Percentiles rank a stretch among this genome's conserved stretches.
Conservation (phyloP, 2,113 vertebrate genomes). For the Actenoides hombroni region DNA sequence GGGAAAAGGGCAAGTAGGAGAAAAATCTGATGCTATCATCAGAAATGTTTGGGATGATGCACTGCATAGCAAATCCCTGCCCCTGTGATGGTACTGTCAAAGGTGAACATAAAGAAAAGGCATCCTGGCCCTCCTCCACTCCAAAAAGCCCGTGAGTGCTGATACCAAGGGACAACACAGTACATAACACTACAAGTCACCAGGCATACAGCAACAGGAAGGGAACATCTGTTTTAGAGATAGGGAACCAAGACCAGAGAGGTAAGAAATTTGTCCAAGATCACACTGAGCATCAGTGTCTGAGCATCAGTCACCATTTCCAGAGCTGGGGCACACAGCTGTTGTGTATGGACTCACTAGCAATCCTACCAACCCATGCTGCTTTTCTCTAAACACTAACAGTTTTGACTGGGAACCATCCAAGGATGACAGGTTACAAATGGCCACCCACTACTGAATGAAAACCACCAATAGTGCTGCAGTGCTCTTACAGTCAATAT, state of each 20-base stretch:
- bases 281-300: background rate
- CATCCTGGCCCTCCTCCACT: background rate
- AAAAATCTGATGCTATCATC: conserved; percentile 3
- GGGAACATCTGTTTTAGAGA: background rate
- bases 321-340: background rate
- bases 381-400: background rate
- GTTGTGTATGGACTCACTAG: background rate
- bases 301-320: background rate
- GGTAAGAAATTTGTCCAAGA: background rate
- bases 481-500: background rate
- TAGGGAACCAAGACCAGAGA: background rate
- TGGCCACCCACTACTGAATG: background rate
- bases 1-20: background rate
- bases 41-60: background rate
- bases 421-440: background rate
- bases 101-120: background rate
- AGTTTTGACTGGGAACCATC: background rate
- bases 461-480: background rate
- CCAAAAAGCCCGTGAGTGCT: background rate
- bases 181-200: background rate
- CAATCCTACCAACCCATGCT: background rate
- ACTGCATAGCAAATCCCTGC: background rate
- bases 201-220: background rate
- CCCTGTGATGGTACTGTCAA: background rate
- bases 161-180: background rate